phyloP scores from a whole-genome alignment of 2,113 vertebrate genomes.

The Grammomys surdaster region DNA sequence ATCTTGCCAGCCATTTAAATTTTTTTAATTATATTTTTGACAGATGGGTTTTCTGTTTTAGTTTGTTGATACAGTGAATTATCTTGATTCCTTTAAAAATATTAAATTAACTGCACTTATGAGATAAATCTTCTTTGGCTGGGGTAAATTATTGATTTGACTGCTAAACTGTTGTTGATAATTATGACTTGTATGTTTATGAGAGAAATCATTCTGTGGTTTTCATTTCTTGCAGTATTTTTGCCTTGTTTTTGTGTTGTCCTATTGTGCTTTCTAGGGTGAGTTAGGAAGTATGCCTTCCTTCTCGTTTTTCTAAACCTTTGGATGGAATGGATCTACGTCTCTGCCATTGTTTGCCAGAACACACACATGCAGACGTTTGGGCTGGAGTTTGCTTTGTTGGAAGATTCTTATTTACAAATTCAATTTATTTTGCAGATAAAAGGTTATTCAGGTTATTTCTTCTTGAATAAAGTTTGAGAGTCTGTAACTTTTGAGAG shows the following conservation, averaged over 20 bases:
- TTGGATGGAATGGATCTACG: background rate
- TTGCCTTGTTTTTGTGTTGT: slow-evolving; percentile 9
- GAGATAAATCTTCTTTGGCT: slow-evolving; percentile 18
- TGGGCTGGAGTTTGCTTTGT: background rate
- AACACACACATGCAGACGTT: background rate
- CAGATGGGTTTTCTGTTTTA: slow-evolving; percentile 29
- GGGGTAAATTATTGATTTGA: slow-evolving; percentile 18
- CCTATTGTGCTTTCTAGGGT: background rate
- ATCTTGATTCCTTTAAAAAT: slow-evolving; percentile 42
- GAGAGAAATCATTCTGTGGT: background rate
- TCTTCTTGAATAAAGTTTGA: slow-evolving; percentile 38
- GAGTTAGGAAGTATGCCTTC: background rate
- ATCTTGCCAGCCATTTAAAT: background rate
- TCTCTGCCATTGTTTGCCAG: background rate
- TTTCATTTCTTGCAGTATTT: slow-evolving; percentile 30
- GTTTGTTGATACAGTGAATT: slow-evolving; percentile 30
- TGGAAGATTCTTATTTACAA: slow-evolving; percentile 46
- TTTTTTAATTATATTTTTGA: slow-evolving; percentile 4
- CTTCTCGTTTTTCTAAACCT: slow-evolving; percentile 16
- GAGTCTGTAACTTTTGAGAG: slow-evolving; percentile 10
- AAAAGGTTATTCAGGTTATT: background rate
- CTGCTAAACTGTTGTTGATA: slow-evolving; percentile 26
- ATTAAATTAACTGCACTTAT: slow-evolving; percentile 41
- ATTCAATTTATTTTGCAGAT: slow-evolving; percentile 49
- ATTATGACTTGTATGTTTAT: slow-evolving; percentile 32